Conservation (phyloP, 2,888 invertebrate species). For the Melinaea marsaeus region DNA sequence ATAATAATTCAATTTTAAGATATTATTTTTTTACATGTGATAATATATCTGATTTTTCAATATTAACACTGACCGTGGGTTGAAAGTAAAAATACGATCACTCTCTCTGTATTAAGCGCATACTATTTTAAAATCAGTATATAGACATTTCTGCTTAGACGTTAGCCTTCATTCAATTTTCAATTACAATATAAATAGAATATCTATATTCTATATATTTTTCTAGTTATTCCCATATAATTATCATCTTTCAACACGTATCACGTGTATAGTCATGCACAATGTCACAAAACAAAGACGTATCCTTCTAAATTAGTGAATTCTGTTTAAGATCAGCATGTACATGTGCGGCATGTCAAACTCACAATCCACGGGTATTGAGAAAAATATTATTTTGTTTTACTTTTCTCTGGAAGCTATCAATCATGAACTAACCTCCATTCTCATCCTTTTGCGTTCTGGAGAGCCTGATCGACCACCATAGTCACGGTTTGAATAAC, state of each 20-base stretch:
- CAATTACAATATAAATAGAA: background rate
- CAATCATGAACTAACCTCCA: conserved; percentile 71
- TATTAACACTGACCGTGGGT: background rate
- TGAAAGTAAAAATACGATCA: conserved; percentile 2
- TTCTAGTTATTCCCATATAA: conserved; percentile 5
- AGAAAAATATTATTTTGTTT: background rate
- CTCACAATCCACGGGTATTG: background rate
- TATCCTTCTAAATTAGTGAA: conserved; percentile 1
- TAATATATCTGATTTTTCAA: background rate
- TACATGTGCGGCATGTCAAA: background rate
- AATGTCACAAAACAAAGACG: background rate
- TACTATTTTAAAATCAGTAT: background rate
- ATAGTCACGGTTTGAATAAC: conserved; percentile 75
- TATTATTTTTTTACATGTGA: background rate
- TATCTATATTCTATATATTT: conserved; percentile 4
- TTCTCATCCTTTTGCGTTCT: conserved; percentile 80
- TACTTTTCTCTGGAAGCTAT: conserved; percentile 23
- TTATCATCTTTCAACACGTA: conserved; percentile 4
- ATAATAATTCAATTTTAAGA: conserved; percentile 4
- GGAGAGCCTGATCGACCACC: conserved; percentile 79
- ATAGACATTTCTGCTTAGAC: background rate
- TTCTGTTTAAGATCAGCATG: background rate
- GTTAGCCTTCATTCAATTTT: background rate
- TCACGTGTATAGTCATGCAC: background rate
- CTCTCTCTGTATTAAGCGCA: background rate